Conservation (phyloP, 2,888 invertebrate species). For the Mallateleia sp. region DNA sequence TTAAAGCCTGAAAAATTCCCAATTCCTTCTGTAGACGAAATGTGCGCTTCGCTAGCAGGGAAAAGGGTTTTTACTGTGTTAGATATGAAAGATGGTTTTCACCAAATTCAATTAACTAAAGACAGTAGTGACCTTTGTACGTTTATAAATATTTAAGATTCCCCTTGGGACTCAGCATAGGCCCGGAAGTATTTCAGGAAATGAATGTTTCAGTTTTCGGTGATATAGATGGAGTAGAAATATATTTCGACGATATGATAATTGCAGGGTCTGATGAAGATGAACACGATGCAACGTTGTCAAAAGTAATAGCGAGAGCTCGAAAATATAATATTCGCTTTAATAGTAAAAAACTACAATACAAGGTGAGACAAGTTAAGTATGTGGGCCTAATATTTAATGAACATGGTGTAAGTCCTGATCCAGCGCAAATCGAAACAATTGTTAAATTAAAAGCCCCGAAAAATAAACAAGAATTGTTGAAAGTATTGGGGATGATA, state of each 20-base stretch:
- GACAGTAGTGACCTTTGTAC: slow-evolving; percentile 62
- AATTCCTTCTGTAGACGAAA: slow-evolving; percentile 48
- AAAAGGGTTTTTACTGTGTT: slow-evolving; percentile 61
- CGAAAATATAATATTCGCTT: slow-evolving; percentile 40
- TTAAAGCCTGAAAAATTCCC: slow-evolving; percentile 42
- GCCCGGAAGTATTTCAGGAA: slow-evolving; percentile 86
- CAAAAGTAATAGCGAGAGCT: slow-evolving; percentile 11
- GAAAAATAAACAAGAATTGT: neutral
- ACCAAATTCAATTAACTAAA: slow-evolving; percentile 67
- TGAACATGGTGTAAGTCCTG: slow-evolving; percentile 39
- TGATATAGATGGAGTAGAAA: slow-evolving; percentile 84
- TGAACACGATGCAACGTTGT: slow-evolving; percentile 68
- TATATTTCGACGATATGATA: slow-evolving; percentile 87
- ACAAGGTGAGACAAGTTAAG: slow-evolving; percentile 51
- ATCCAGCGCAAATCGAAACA: slow-evolving; percentile 35
- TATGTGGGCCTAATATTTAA: slow-evolving; percentile 51
- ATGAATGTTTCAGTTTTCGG: slow-evolving; percentile 84
- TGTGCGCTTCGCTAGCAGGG: slow-evolving; percentile 39
- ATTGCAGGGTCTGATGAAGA: slow-evolving; percentile 77
- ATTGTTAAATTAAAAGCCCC: slow-evolving; percentile 49
- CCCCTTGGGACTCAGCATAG: slow-evolving; percentile 85
- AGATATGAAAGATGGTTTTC: slow-evolving; percentile 73
- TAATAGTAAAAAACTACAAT: slow-evolving; percentile 64
- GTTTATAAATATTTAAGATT: slow-evolving; percentile 82
- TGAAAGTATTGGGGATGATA: slow-evolving; percentile 51